Evolutionary conservation across 37 sponge, comb jelly and placozoan species (phyloP).

Genomic region (Amphimedon queenslandica): DNA sequence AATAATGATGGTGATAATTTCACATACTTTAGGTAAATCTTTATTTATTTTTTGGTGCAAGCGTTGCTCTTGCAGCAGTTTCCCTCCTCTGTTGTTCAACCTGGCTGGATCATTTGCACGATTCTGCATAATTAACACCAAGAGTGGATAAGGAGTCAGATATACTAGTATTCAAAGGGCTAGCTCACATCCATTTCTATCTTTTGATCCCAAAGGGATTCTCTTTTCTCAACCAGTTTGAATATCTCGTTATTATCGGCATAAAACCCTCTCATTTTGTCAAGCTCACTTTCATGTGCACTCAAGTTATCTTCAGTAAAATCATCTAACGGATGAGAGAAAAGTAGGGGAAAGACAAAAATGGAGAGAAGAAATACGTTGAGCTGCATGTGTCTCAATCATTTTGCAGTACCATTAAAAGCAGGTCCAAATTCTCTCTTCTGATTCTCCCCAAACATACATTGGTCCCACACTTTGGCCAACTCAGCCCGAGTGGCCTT

Average conservation of each 20-base stretch:
- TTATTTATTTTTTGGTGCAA: conserved; percentile 54
- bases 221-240: conserved; percentile 66
- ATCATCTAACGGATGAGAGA: too few species aligned
- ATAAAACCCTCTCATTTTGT: conserved; percentile 61
- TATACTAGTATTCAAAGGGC: not conserved
- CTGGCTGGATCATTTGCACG: conserved; percentile 63
- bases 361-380: not conserved
- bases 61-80: conserved; percentile 78
- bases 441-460: conserved; percentile 66
- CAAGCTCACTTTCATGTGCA: conserved; percentile 80
- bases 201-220: conserved; percentile 45
- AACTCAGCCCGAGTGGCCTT: conserved; percentile 66
- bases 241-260: conserved; percentile 54
- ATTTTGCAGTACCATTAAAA: conserved; percentile 39
- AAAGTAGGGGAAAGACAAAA: not conserved
- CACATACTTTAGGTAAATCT: conserved; percentile 63
- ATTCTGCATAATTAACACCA: not conserved
- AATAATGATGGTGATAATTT: too few species aligned
- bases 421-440: conserved; percentile 61
- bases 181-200: conserved; percentile 47
- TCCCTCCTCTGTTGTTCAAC: conserved; percentile 76
- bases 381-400: not conserved
- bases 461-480: conserved; percentile 71
- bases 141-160: not conserved
- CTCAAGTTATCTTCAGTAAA: conserved; percentile 53